Evolutionary conservation across 2,888 invertebrate genomes (phyloP), one percentile per base, ranked within the genome.

Genomic region (Germaria angustata): DNA sequence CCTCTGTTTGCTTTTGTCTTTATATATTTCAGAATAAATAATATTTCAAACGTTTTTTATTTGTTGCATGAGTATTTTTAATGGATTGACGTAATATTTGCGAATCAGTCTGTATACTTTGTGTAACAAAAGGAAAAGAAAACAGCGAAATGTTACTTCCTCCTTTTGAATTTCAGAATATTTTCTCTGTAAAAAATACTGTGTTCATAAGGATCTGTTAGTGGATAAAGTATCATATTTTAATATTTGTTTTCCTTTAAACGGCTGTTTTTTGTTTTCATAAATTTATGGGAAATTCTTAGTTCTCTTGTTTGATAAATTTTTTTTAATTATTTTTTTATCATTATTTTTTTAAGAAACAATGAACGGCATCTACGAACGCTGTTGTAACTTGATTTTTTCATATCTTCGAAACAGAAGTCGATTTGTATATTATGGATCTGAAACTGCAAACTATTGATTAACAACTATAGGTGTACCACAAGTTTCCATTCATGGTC

Each of bases 41-140:
- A n/a, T n/a, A n/a, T n/a, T n/a, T n/a, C n/a, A n/a, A 28, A 28
- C 6, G 6, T 28, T 5, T 59, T 39, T 59, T 15, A 49, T 24
- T 24, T 61, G 24, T 51, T n/a, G 20, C 6, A 5, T 6, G 28
- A 3, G 3, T 51, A n/a, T 20, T 20, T 53, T 53, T 41, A 51
- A 39, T 17, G 15, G 22, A 36, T 4, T 66, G 24, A 28, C 13
- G n/a, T 15, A 13, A 34, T 46, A 51, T 28, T 39, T 32, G 39
- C 34, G 17, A 39, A 32, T 39, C 49, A 51, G 24, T 36, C 13
- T 46, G 13, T 28, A 28, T 36, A 4, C 46, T 57, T 15, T 8
- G 34, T 15, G n/a, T 57, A 22, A 59, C 69, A 57, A 71, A 24
- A 59, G 59, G 24, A 59, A 22, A 46, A 7, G 9, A 59, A 59